Percentiles rank a stretch among this genome's conserved stretches.
Conservation (phyloP, 1,140 invertebrate genomes). For the Aphelenchoides avenae region DNA sequence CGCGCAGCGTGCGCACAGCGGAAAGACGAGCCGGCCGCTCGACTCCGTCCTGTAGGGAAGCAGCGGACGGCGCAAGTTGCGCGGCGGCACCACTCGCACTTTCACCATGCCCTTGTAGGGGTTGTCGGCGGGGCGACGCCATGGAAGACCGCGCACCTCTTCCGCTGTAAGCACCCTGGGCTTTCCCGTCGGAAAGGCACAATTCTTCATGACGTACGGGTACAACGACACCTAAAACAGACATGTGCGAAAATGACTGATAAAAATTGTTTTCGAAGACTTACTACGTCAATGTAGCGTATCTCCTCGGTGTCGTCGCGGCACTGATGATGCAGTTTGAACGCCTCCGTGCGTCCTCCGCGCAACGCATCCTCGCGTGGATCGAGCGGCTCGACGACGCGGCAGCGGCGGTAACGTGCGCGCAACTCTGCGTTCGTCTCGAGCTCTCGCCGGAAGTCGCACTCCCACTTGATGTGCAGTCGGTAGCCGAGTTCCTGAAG, state of each 20-base stretch:
- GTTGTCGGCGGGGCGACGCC: constrained; percentile 6
- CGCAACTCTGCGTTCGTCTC: neutral
- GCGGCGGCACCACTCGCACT: constrained; percentile 14
- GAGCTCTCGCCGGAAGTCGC: neutral
- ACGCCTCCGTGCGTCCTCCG: constrained; percentile 13
- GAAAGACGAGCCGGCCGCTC: constrained; percentile 14
- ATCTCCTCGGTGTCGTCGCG: constrained; percentile 2
- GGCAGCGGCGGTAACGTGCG: neutral
- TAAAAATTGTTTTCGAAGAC: neutral
- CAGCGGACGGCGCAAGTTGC: neutral
- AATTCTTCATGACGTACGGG: constrained; percentile 8
- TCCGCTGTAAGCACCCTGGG: neutral
- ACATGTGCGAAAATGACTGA: neutral
- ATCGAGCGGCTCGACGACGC: neutral
- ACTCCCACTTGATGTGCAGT: neutral
- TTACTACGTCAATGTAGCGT: constrained; percentile 9
- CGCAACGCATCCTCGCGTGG: constrained; percentile 4
- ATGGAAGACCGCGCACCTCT: neutral
- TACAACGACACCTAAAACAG: neutral
- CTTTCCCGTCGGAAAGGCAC: neutral
- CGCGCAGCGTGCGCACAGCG: neutral
- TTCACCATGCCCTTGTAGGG: constrained; percentile 5
- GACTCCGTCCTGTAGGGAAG: constrained; percentile 3
- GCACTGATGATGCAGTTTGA: constrained; percentile 15
- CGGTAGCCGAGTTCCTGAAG: neutral